phyloP scores from a whole-genome alignment of 2,113 vertebrate species.

The Malaclemys terrapin region DNA sequence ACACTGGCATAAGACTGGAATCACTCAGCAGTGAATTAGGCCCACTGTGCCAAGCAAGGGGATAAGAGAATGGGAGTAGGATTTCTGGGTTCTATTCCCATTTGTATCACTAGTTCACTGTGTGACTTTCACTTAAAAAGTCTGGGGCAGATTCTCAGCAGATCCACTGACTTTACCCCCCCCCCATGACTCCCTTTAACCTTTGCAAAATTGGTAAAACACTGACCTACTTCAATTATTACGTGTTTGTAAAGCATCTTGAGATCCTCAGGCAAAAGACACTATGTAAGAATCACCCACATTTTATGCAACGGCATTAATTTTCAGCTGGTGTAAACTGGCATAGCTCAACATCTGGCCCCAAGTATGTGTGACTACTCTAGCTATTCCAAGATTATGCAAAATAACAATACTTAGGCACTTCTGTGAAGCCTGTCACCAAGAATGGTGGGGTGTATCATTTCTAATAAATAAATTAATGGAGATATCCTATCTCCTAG shows the following conservation, averaged over 20 bases:
- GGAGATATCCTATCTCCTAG: too few relatives aligned
- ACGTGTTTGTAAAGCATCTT: neutral
- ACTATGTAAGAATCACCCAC: neutral
- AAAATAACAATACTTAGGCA: neutral
- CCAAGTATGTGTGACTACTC: fast-evolving
- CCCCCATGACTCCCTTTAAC: neutral
- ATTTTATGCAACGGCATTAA: neutral
- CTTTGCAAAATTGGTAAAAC: neutral
- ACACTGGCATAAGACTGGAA: neutral
- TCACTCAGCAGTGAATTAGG: neutral
- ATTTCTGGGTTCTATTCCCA: fast-evolving
- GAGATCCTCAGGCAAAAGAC: neutral
- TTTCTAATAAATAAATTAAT: too few relatives aligned
- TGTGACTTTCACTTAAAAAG: neutral
- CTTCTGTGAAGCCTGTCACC: fast-evolving
- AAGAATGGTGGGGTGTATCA: neutral
- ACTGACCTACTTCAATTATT: neutral
- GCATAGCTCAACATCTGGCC: neutral
- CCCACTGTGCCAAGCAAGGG: neutral
- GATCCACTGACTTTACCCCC: neutral
- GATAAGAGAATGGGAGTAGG: neutral
- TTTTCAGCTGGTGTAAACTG: fast-evolving
- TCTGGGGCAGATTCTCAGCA: neutral
- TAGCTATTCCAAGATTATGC: fast-evolving
- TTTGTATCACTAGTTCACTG: neutral